phyloP scores from a whole-genome alignment of 2,797 vertebrate species.

The Pseudochirops corinnae region DNA sequence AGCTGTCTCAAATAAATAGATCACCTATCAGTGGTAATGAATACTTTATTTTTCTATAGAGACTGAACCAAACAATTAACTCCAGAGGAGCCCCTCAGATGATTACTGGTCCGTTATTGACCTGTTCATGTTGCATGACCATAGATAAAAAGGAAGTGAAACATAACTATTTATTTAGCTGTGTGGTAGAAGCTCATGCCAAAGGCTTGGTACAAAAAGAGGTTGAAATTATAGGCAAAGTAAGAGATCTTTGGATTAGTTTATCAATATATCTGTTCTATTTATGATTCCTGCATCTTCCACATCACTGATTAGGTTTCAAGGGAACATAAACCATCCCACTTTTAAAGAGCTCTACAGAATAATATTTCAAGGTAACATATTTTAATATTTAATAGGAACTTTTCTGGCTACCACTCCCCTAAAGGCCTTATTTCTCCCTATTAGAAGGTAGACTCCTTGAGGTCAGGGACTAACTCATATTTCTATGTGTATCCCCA shows the following conservation, averaged over 20 bases:
- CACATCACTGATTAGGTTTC: neutral
- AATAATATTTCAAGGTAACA: neutral
- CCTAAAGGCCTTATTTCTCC: neutral
- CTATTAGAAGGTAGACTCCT: neutral
- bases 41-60: neutral
- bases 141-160: neutral
- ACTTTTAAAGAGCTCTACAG: neutral
- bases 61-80: neutral
- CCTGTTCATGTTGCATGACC: neutral
- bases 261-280: neutral
- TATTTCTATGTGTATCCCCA: neutral
- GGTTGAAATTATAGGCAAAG: neutral
- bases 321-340: neutral
- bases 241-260: neutral
- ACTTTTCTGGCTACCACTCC: neutral
- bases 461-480: neutral
- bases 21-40: neutral
- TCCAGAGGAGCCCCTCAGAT: neutral
- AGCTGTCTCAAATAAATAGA: neutral
- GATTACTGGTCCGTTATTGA: neutral
- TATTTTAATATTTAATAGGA: neutral
- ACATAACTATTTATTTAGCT: neutral
- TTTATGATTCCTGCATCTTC: neutral
- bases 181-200: neutral
- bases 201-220: too few species aligned